phyloP scores from a whole-genome alignment of 2,888 invertebrate genomes.

The Drosophila barbarae region DNA sequence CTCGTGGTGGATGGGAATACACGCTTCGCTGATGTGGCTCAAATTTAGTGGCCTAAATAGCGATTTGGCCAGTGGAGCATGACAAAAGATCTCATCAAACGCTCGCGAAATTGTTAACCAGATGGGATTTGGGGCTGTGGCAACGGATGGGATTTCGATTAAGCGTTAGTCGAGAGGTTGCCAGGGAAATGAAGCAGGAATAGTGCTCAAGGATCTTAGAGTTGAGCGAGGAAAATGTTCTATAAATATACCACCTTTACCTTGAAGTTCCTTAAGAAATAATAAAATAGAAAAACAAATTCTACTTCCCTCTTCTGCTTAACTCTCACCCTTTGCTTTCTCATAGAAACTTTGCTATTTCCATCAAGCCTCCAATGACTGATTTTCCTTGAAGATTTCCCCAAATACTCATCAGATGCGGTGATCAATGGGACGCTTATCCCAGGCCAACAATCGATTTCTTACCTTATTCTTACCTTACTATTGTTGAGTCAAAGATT shows the following conservation, averaged over 20 bases:
- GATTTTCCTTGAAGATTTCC: not conserved
- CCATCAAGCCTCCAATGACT: not conserved
- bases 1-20: conserved; percentile 13
- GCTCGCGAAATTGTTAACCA: conserved; percentile 32
- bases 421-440: conserved; percentile 40
- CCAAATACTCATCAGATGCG: not conserved
- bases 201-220: not conserved
- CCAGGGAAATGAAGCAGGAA: not conserved
- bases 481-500: conserved; percentile 21
- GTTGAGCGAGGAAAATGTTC: too few relatives aligned
- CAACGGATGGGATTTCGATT: conserved; percentile 9
- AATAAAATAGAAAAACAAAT: not conserved
- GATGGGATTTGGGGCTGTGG: conserved; percentile 1
- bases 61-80: conserved; percentile 44
- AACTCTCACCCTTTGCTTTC: too few relatives aligned
- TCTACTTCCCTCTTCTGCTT: too few relatives aligned
- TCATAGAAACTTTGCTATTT: not conserved
- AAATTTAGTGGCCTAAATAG: conserved; percentile 51
- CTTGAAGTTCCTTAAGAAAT: not conserved
- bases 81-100: conserved; percentile 41
- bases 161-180: conserved; percentile 6
- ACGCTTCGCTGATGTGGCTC: conserved; percentile 33
- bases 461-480: conserved; percentile 30
- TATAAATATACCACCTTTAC: conserved; percentile 1
- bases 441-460: conserved; percentile 46